Evolutionary conservation across 2,888 invertebrate species (phyloP).

Genomic region (Phortica magna): DNA sequence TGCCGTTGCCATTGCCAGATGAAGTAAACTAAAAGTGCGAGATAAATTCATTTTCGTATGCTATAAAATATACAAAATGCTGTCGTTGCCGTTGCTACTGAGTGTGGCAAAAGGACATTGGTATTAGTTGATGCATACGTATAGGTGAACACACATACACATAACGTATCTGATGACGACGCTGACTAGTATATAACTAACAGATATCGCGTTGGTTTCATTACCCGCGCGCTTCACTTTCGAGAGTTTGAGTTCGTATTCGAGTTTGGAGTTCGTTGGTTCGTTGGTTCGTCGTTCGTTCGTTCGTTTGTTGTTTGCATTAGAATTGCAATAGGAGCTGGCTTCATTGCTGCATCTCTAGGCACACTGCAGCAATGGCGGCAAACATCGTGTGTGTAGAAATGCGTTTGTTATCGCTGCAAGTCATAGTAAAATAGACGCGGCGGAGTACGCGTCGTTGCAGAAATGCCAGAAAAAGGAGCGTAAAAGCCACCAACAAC

Average conservation of each 20-base stretch:
- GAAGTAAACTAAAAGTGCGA: conserved; percentile 58
- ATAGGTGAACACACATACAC: conserved; percentile 5
- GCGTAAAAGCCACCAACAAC: neutral
- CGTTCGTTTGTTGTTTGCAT: conserved; percentile 17
- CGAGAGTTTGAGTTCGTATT: neutral
- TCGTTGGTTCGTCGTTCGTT: neutral
- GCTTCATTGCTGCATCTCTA: conserved; percentile 65
- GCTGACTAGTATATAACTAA: conserved; percentile 16
- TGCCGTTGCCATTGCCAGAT: conserved; percentile 31
- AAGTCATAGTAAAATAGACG: conserved; percentile 67
- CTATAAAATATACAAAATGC: conserved; percentile 59
- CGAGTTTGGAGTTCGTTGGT: neutral
- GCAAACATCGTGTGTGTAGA: conserved; percentile 41
- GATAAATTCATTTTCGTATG: conserved; percentile 73
- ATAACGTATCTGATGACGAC: neutral
- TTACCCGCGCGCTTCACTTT: neutral
- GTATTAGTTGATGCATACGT: conserved; percentile 19
- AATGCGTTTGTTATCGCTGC: conserved; percentile 43
- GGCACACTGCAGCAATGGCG: conserved; percentile 60
- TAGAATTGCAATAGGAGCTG: conserved; percentile 47
- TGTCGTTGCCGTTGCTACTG: conserved; percentile 32
- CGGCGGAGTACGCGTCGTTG: neutral
- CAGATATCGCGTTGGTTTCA: conserved; percentile 20
- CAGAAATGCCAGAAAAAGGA: conserved; percentile 17
- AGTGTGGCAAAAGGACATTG: neutral